Base-by-base conservation (phyloP, 2,888 invertebrate genomes). In the Digitonthophagus gazella region DNA sequence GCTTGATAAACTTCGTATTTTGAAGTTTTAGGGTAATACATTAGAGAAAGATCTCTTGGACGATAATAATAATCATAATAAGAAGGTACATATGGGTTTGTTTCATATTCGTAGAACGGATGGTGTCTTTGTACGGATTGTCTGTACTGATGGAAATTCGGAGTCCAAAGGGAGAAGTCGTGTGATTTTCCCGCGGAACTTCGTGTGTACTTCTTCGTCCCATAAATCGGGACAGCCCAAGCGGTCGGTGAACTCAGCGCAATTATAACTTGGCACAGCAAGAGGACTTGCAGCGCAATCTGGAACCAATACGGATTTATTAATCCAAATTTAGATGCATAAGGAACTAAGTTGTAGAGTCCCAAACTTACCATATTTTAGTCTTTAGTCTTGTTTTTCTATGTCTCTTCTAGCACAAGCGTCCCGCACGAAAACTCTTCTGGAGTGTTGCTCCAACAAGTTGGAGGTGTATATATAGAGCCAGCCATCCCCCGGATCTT, bases 71-170 rank as follows among this genome's bases (percentile, higher is more conserved):
- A 76, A 76, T 88, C 88, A 57, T 89, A 87, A 55, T 86, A 85
- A 64, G 83, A 88, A 81, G 80, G 84, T 77, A 72, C 82, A 79
- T 84, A 87, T 80, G 77, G 86, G 82, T 81, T 87, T 73, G 80
- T 75, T 61, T 80, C 80, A 73, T 83, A 82, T 3, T 18, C 19
- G 73, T 83, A 83, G 71, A 78, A 80, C 18, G 85, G 76, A 70
- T 87, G 84, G 79, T 86, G 86, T 79, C 85, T 80, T 76, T 86
- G 80, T 15, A 77, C 71, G 71, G 81, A 75, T 55, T 75, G 75
- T 64, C 78, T 76, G 73, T 81, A 81, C 4, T 79, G 77, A 66
- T 73, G 75, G 15, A 74, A 63, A 16, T 73, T 72, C 64, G 69
- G 66, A 18, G 76, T 75, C 73, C 78, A 78, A 58, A 78, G 73